Evolutionary conservation across 2,888 invertebrate genomes (phyloP).

Genomic region (Adelphocoris suturalis): DNA sequence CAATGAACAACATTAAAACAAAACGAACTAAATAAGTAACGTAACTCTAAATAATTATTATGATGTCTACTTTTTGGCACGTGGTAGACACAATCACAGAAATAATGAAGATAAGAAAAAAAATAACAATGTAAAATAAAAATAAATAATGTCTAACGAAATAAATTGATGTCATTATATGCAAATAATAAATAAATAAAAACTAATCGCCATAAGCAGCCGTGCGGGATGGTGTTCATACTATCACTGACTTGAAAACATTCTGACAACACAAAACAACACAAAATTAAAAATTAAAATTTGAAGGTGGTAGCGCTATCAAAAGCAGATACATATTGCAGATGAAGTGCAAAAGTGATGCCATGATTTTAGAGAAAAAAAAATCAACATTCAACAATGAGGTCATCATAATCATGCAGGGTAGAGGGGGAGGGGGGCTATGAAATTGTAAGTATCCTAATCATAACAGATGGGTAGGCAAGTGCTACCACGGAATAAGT

Average conservation of each 20-base stretch:
- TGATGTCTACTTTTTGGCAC: constrained; percentile 68
- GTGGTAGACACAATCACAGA: constrained; percentile 69
- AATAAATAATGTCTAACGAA: constrained; percentile 46
- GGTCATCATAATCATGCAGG: no score
- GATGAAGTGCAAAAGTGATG: background rate
- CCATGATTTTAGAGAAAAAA: background rate
- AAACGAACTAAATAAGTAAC: constrained; percentile 45
- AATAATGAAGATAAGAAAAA: constrained; percentile 44
- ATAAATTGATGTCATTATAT: constrained; percentile 39
- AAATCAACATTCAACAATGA: background rate
- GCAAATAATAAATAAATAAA: constrained; percentile 50
- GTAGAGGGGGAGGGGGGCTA: no score
- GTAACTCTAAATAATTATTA: constrained; percentile 21
- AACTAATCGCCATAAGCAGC: constrained; percentile 67
- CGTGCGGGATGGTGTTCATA: constrained; percentile 67
- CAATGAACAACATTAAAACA: constrained; percentile 22
- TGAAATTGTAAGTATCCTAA: no score
- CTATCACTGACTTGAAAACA: constrained; percentile 71
- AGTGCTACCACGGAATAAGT: no score
- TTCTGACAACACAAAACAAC: constrained; percentile 70
- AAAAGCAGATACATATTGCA: constrained; percentile 14
- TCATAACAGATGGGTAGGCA: no score
- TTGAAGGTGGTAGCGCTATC: constrained; percentile 35
- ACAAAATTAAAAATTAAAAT: constrained; percentile 56
- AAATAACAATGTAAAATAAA: constrained; percentile 50